Base-by-base conservation (phyloP, 2,797 vertebrate species). In the Echiichthys vipera region DNA sequence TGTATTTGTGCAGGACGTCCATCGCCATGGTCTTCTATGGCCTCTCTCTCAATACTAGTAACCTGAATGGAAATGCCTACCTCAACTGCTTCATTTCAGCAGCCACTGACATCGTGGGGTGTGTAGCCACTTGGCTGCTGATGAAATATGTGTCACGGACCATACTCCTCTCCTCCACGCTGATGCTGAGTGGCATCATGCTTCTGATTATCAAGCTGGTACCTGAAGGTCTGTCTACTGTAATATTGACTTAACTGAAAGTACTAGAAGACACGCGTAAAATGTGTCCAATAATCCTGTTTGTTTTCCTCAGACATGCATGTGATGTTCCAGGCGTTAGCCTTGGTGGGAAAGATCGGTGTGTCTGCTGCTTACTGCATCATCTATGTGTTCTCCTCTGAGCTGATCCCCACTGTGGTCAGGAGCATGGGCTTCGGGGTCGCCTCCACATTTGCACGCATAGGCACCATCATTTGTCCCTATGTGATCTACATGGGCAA, bases 401-500 rank as follows among this genome's bases (percentile, higher is more conserved):
- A 97, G 88, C 93, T 96, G 46, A 94, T 95, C 59, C 96, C 95
- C 1, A 96, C 95, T 0, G 80, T 93, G 11, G 93, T 97, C 81
- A 89, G 96, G 8, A 96, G 95, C 84, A 96, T 95, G 94, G 96
- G 96, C 1, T 85, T 97, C 0, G 95, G 96, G 5, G 47, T 94
- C 0, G 71, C 90, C 1, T 94, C 95, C 75, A 95, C 92, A 10
- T 93, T 93, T 27, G 95, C 92, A 77, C 88, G 92, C 63, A 86
- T 95, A 45, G 95, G 96, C 85, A 93, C 92, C 85, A 94, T 95
- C 82, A 71, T 95, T 0, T 91, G 92, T 24, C 96, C 96, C 18
- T 96, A 95, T 84, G 94, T 97, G 6, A 93, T 95, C 71, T 96
- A 95, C 84, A 90, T 95, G 1, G 93, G 96, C 94, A 84, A 94